These are phyloP conservation scores for Parapristionchus giblindavisi DNA, from an alignment of 2,888 invertebrate genomes.

Conservation along the genomic window DNA sequence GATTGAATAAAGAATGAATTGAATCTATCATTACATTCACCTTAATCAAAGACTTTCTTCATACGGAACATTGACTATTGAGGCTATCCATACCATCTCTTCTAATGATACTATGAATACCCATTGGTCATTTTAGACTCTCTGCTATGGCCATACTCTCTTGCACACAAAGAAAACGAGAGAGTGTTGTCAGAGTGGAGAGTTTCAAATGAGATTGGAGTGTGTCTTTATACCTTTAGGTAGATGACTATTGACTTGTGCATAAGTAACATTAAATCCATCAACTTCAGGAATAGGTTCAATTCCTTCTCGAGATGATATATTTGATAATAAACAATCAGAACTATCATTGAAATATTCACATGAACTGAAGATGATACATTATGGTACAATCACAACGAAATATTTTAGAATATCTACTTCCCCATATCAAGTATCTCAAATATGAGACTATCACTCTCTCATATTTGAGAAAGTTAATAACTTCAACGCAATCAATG, in stretches of 20 bases:
- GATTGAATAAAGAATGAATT: not conserved
- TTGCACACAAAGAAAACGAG: too few species aligned
- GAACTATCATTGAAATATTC: slow-evolving; percentile 27
- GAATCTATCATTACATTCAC: not conserved
- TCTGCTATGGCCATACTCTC: too few species aligned
- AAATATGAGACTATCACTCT: too few species aligned
- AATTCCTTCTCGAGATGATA: slow-evolving; percentile 11
- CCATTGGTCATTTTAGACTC: not conserved
- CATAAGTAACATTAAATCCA: slow-evolving; percentile 34
- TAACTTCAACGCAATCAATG: not conserved
- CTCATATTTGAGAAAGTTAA: not conserved
- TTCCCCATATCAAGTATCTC: not conserved
- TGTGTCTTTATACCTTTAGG: slow-evolving; percentile 1
- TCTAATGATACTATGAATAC: not conserved
- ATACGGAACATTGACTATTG: slow-evolving; percentile 23
- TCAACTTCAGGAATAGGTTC: slow-evolving; percentile 30
- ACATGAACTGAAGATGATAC: slow-evolving; percentile 1
- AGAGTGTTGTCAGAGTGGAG: too few species aligned
- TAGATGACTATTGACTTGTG: not conserved
- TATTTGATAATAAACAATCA: slow-evolving; percentile 31
- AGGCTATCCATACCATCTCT: not conserved
- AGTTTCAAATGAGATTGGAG: not conserved
- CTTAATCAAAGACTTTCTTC: slow-evolving; percentile 5
- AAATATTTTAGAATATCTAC: not conserved
- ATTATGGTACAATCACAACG: not conserved